Percentiles rank a stretch among this genome's conserved stretches.
Evolutionary conservation across 1,140 invertebrate species (phyloP).

Genomic region (Drosophila murphyi): DNA sequence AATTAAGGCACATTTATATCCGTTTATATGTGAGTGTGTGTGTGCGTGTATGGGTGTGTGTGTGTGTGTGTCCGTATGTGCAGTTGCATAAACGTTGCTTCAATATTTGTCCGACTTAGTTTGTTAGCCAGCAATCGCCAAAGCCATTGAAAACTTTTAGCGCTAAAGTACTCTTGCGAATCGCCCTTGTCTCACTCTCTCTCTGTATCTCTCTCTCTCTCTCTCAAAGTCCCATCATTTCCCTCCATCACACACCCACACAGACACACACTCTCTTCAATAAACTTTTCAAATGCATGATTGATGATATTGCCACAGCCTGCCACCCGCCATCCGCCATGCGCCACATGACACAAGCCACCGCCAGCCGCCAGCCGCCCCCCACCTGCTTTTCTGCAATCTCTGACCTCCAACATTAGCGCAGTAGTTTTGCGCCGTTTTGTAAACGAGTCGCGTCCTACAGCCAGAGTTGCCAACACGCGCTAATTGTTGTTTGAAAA

Average conservation of each 20-base stretch:
- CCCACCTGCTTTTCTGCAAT: background rate
- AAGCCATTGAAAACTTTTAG: conserved; percentile 78
- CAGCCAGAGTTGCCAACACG: conserved; percentile 44
- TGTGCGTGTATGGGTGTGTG: conserved; percentile 3
- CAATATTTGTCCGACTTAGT: conserved; percentile 48
- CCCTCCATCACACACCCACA: background rate
- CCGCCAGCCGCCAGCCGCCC: conserved; percentile 5
- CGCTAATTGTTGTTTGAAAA: conserved; percentile 77
- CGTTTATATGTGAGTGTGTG: conserved; percentile 4
- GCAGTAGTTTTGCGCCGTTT: conserved; percentile 51
- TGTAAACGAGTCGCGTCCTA: conserved; percentile 71
- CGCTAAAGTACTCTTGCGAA: conserved; percentile 70
- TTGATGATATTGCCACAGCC: conserved; percentile 69
- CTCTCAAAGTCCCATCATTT: background rate
- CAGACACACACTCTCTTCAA: conserved; percentile 41
- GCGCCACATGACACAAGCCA: background rate
- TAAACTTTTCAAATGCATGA: conserved; percentile 82
- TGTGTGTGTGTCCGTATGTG: conserved; percentile 17
- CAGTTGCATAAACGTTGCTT: conserved; percentile 48
- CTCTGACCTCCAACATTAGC: conserved; percentile 23
- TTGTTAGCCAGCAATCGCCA: conserved; percentile 46
- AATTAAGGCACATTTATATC: conserved; percentile 8
- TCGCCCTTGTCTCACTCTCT: background rate
- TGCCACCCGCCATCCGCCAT: background rate
- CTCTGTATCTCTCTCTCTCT: background rate